Base-by-base conservation (phyloP, 2,113 vertebrate species). In the Thamnophis sirtalis region DNA sequence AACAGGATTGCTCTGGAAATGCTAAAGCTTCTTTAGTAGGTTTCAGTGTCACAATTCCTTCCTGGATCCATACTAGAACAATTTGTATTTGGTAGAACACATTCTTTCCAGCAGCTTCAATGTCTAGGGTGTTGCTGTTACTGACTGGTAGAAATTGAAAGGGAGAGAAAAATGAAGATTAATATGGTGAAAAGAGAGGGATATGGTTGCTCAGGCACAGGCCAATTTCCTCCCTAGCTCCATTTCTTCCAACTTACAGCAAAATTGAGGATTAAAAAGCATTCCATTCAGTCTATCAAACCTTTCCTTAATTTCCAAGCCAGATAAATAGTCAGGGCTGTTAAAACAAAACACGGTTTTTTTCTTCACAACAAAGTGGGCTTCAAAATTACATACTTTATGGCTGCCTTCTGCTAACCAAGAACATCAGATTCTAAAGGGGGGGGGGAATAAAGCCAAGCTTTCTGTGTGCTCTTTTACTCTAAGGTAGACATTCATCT, bases 191-290 rank as follows among this genome's bases (percentile, higher is more conserved):
- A 50, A 51, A 86, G 48, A 86, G 85, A 86, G n/a, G 85, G 50
- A 86, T 86, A 50, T 51, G 85, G 53, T 56, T 24, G 0, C 0
- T 53, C 26, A 21, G 19, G 26, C 9, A 33, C 9, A 68, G 0
- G 0, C 88, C 87, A 73, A 55, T n/a, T 68, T n/a, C 2, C 0
- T 15, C 33, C 89, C 92, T 48, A 92, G 68, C 9, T 0, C 86
- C 48, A 86, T 68, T 93, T n/a, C 55, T 56, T 33, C 1, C 43
- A 51, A 89, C 48, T 26, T 2, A 0, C n/a, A 17, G 85, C 26
- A 50, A 91, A 89, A 85, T 9, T 10, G 24, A 90, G 80, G 88
- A 93, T n/a, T 91, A 55, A 90, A 92, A 24, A n/a, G 28, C 19
- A 19, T 89, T 43, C 68, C 28, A 48, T 53, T 0, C 0, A 0